Conservation (phyloP, 2,113 vertebrate genomes). For the Corynorhinus townsendii region DNA sequence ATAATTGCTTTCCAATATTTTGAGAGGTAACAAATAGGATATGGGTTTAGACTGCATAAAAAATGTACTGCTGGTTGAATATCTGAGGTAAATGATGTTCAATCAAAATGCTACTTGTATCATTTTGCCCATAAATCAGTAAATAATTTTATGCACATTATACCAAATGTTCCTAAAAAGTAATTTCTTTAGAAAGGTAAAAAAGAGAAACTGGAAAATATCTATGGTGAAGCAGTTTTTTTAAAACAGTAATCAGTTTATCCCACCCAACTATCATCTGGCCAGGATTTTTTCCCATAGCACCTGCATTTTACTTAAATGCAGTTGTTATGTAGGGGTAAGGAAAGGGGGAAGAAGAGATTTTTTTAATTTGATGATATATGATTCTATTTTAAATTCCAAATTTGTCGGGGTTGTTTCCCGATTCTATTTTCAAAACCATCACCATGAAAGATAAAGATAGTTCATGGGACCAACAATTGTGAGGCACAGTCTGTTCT, state of each 20-base stretch:
- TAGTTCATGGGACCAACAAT: slow-evolving; percentile 53
- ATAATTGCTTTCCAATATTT: slow-evolving; percentile 82
- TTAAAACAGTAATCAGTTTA: slow-evolving; percentile 50
- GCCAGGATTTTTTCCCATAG: slow-evolving; percentile 26
- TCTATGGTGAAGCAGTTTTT: slow-evolving; percentile 38
- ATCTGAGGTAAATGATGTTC: slow-evolving; percentile 92
- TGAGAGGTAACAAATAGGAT: slow-evolving; percentile 84
- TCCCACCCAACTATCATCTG: slow-evolving; percentile 56
- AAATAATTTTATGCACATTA: slow-evolving; percentile 78
- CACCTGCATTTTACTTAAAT: slow-evolving; percentile 50
- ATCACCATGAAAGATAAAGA: slow-evolving; percentile 16
- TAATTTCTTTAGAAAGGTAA: slow-evolving; percentile 68
- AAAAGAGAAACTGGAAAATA: slow-evolving; percentile 73
- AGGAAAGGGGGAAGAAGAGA: background rate
- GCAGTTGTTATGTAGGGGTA: slow-evolving; percentile 34
- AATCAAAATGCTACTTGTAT: slow-evolving; percentile 82
- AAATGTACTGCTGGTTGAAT: slow-evolving; percentile 88
- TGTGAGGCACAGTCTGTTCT: slow-evolving; percentile 61
- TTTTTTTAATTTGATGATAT: background rate
- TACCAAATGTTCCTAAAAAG: slow-evolving; percentile 80
- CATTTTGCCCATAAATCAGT: slow-evolving; percentile 74
- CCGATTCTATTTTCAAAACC: slow-evolving; percentile 33
- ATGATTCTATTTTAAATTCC: slow-evolving; percentile 43
- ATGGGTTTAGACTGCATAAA: slow-evolving; percentile 82
- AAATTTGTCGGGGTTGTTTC: background rate